Evolutionary conservation across 2,113 vertebrate species (phyloP), one percentile per base, ranked within the genome.

Genomic region (Lagenorhynchus albirostris): DNA sequence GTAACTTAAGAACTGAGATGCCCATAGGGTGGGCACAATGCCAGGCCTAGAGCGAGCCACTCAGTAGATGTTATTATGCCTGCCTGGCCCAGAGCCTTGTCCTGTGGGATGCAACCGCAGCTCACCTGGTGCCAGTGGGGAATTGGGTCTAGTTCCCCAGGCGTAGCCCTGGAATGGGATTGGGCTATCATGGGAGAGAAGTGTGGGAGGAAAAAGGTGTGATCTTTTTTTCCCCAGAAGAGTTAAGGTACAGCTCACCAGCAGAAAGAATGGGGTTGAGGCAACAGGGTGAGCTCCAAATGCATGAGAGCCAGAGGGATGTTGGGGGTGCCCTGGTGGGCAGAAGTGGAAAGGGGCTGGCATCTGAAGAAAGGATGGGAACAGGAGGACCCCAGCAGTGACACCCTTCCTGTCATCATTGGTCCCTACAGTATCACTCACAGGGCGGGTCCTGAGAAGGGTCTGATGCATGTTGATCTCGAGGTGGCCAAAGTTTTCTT

Each of bases 31-130:
- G 10, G 29, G 87, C 14, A 25, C 21, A 3, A 0, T 17, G 44
- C 8, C 63, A 3, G 6, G 36, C 67, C n/a, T 3, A 23, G n/a
- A 12, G 20, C 0, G 1, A 41, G 36, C 0, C 0, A 1, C 33
- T 77, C 21, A 1, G 36, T 38, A 33, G 38, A 25, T 79, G 25
- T 12, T 55, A 12, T 76, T 50, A 4, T 31, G 20, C 12, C 41
- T 12, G 33, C 76, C 53, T 60, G 70, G 50, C 53, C 38, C 1
- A 6, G 71, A 71, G 47, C 53, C 20, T 60, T 74, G 93, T 68
- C 55, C 68, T 70, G 2, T 2, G n/a, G 36, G 20, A 18, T 18
- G 26, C 15, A 58, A 21, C 21, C 29, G 65, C 47, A 76, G 50
- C 70, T 68, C 77, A 55, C 36, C 23, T 36, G 50, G 31, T 58